Evolutionary conservation across 2,113 vertebrate species (phyloP).

Genomic region (Felis chaus): DNA sequence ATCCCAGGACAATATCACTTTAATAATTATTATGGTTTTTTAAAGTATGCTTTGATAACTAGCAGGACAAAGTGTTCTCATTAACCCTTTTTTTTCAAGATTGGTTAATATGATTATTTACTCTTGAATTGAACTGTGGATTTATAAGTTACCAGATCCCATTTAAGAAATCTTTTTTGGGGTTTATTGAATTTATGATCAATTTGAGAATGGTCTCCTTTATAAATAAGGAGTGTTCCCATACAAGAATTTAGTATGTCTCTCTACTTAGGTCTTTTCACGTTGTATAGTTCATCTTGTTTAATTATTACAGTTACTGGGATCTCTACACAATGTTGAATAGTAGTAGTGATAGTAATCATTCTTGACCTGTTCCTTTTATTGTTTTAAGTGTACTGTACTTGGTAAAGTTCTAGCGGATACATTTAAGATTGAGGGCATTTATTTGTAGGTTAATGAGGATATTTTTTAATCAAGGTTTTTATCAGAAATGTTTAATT

Average conservation of each 20-base stretch:
- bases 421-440: background rate
- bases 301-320: background rate
- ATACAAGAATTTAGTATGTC: background rate
- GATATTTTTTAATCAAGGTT: background rate
- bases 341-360: background rate
- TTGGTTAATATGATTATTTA: background rate
- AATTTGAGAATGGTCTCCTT: conserved; percentile 4
- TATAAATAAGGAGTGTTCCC: background rate
- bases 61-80: background rate
- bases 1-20: background rate
- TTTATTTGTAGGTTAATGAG: conserved; percentile 8
- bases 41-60: background rate
- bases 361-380: conserved; percentile 20
- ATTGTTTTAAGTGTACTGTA: conserved; percentile 30
- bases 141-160: background rate
- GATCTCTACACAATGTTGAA: background rate
- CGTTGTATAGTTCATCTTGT: background rate
- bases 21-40: background rate
- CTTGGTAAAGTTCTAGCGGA: background rate
- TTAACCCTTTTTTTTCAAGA: conserved; percentile 19
- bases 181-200: conserved; percentile 19
- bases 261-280: background rate
- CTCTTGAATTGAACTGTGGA: background rate
- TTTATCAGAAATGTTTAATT: conserved; percentile 38
- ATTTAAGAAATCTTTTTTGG: conserved; percentile 25